A percentile compares a stretch with the other conserved stretches of the same genome.
Evolutionary conservation across 2,113 vertebrate species (phyloP).

Genomic region (Silurus meridionalis): DNA sequence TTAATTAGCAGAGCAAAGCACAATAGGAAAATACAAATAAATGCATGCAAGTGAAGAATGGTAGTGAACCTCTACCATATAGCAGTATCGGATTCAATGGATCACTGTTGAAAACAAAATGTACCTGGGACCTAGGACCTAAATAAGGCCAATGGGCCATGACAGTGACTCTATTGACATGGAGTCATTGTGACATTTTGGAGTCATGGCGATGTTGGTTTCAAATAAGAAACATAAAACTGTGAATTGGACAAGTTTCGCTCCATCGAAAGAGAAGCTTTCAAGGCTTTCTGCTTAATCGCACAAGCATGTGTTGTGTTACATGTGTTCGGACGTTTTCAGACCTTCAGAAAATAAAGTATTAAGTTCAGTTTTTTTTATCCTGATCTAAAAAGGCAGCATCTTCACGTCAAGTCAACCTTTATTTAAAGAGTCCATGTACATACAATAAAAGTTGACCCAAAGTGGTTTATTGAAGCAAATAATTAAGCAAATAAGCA

Average conservation of each 20-base stretch:
- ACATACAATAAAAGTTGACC: no score
- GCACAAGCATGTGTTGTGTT: background rate
- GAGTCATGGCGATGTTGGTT: constrained; percentile 10
- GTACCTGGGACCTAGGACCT: background rate
- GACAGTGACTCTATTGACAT: background rate
- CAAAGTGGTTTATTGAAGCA: no score
- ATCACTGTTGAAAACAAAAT: background rate
- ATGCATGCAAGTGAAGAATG: background rate
- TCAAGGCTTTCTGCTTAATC: constrained; percentile 17
- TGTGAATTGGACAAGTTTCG: background rate
- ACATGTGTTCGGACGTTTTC: background rate
- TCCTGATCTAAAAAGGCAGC: constrained; percentile 21
- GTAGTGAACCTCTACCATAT: background rate
- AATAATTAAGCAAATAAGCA: no score
- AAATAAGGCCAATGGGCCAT: background rate
- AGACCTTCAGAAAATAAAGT: constrained; percentile 35
- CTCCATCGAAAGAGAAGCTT: background rate
- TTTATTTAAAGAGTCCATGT: no score
- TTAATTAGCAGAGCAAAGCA: no score
- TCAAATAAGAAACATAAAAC: background rate
- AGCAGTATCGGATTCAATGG: background rate
- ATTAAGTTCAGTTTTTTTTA: constrained; percentile 11
- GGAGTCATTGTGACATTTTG: background rate
- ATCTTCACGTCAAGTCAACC: no score
- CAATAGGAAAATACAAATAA: no score